Evolutionary conservation across 2,888 invertebrate genomes (phyloP).

Genomic region (Ommatoiulus sabulosus): DNA sequence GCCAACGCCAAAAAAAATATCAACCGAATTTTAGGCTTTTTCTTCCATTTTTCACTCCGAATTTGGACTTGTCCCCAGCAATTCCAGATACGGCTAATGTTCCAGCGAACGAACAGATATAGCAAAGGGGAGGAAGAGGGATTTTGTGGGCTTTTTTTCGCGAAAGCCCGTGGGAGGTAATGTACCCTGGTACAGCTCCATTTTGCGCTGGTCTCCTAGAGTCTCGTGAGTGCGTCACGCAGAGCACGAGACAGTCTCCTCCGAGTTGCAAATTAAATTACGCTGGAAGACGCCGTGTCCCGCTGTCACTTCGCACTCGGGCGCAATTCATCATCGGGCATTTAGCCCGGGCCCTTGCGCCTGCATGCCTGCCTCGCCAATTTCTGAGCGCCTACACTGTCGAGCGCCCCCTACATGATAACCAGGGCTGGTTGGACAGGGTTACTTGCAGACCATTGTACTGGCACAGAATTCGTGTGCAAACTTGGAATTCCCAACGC

Average conservation of each 20-base stretch:
- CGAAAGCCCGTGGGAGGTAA: constrained; percentile 35
- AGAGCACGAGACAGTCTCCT: constrained; percentile 48
- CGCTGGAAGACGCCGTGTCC: constrained; percentile 54
- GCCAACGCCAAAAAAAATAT: background rate
- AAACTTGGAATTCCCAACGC: background rate
- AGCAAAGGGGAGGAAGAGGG: background rate
- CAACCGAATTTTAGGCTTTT: background rate
- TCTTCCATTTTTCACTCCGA: constrained; percentile 10
- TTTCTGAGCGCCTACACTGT: too few relatives aligned
- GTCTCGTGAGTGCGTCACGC: constrained; percentile 51
- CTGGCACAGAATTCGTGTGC: background rate
- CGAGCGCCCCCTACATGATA: too few relatives aligned
- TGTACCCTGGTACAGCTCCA: constrained; percentile 27
- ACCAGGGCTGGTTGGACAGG: too few relatives aligned
- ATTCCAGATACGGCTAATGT: constrained; percentile 5
- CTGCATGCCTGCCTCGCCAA: too few relatives aligned
- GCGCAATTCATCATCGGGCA: constrained; percentile 55
- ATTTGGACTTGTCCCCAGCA: constrained; percentile 30
- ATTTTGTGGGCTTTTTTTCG: background rate
- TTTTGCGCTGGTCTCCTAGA: background rate
- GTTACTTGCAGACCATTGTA: too few relatives aligned
- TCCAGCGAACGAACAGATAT: background rate
- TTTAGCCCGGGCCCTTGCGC: constrained; percentile 42
- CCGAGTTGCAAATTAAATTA: constrained; percentile 56
- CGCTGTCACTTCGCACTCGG: constrained; percentile 55